phyloP scores from a whole-genome alignment of 2,797 vertebrate species.

The Hephaestus fuliginosus region DNA sequence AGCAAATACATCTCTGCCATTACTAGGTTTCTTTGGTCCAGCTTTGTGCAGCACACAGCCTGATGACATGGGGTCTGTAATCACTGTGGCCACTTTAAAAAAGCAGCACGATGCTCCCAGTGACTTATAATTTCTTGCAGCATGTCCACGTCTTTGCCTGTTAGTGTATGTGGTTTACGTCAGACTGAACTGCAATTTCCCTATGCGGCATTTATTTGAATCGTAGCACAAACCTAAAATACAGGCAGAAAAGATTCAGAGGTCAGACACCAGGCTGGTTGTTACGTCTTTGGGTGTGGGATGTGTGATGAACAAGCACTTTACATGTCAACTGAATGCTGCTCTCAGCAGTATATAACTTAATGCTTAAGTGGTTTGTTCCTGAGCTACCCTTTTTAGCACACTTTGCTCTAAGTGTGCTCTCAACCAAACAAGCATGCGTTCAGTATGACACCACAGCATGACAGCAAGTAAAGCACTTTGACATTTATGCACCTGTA shows the following conservation, averaged over 20 bases:
- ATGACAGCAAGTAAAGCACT: background rate
- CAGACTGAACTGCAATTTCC: background rate
- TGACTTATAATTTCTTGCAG: background rate
- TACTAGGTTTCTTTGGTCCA: background rate
- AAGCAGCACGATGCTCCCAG: too few relatives aligned
- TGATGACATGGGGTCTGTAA: background rate
- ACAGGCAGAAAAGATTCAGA: background rate
- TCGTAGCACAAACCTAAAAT: background rate
- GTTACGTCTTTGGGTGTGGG: too few relatives aligned
- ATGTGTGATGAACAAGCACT: background rate
- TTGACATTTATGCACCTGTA: conserved; percentile 87
- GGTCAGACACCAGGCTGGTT: background rate
- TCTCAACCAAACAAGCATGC: background rate
- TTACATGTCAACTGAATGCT: background rate
- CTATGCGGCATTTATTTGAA: background rate
- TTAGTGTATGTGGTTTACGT: background rate
- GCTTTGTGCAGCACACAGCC: too few relatives aligned
- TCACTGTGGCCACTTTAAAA: background rate
- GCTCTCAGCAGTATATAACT: background rate
- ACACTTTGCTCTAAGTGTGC: too few relatives aligned
- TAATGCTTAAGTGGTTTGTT: too few relatives aligned
- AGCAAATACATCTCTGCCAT: too few relatives aligned
- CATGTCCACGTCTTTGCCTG: background rate
- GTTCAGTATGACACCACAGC: background rate
- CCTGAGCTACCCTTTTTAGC: background rate